Conservation (phyloP, 1,140 invertebrate species). For the Cotesia typhae region DNA sequence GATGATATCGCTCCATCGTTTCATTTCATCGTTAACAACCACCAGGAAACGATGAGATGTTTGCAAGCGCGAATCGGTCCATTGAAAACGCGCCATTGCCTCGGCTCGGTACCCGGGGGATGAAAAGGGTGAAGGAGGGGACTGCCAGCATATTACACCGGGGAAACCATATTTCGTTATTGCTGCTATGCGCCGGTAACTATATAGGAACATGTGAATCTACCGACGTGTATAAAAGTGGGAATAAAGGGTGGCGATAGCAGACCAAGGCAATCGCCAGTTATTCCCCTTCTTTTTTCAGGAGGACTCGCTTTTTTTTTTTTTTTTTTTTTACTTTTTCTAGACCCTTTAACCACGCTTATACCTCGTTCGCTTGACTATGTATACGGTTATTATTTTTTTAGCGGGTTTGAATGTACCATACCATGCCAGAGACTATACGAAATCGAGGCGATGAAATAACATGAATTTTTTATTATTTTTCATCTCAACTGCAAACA, state of each 20-base stretch:
- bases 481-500: background rate
- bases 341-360: background rate
- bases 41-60: constrained; percentile 5
- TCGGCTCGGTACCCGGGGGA: background rate
- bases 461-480: constrained; percentile 6
- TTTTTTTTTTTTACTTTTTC: background rate
- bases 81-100: constrained; percentile 1
- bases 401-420: background rate
- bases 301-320: background rate
- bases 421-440: too few species aligned
- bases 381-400: constrained; percentile 15
- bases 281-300: constrained; percentile 10
- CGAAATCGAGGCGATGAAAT: constrained; percentile 3
- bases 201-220: background rate
- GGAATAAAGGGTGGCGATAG: constrained; percentile 13
- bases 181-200: background rate
- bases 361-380: background rate
- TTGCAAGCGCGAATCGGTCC: constrained; percentile 12
- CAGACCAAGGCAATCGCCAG: constrained; percentile 22
- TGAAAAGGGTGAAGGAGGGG: constrained; percentile 4
- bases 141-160: background rate
- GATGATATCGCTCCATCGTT: background rate
- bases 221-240: background rate
- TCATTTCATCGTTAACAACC: background rate
- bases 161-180: constrained; percentile 28